Evolutionary conservation across 37 sponge, comb jelly and placozoan genomes (phyloP), one percentile per base, ranked within the genome.

Genomic region (Dysidea cf. avara): DNA sequence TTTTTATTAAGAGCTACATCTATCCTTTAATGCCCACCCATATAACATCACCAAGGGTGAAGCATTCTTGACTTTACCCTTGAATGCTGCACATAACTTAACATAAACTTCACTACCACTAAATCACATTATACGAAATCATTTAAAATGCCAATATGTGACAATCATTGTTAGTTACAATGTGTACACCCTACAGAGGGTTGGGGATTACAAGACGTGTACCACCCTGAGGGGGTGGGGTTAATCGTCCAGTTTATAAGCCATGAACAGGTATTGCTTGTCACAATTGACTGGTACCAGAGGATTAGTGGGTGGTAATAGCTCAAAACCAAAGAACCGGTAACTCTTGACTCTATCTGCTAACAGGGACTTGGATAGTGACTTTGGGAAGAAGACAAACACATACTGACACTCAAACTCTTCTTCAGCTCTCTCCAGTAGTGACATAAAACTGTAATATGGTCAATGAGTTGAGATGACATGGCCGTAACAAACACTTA

Each of bases 361-460:
- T 3, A n/a, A 56, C n/a, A 26, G 50, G 3, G 22, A 7, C 35
- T 66, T 56, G 34, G 65, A 17, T 5, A 69, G 9, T 35, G 53
- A 59, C 38, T 59, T 50, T 2, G 28, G 32, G 17, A 79, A 69
- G 62, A 79, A 64, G 39, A 81, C 33, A 46, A 39, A 81, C 7
- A 35, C 74, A n/a, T 16, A 29, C 34, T 25, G 34, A 49, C 72
- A 72, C 46, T 64, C 37, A 18, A 72, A 49, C 48, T 33, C 30
- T 26, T 71, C 66, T 57, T 81, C 73, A 32, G 81, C 81, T 37
- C 71, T 26, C 35, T 72, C 81, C 66, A 81, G 53, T 24, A 81
- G 64, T 9, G 76, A 75, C 1, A 59, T 48, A 40, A 68, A 56
- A 22, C 78, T 77, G 55, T 9, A 49, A 49, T 6, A 30, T 46